Evolutionary conservation across 2,888 invertebrate genomes (phyloP), one percentile per base, ranked within the genome.

Genomic region (Acanthosepion lycidas): DNA sequence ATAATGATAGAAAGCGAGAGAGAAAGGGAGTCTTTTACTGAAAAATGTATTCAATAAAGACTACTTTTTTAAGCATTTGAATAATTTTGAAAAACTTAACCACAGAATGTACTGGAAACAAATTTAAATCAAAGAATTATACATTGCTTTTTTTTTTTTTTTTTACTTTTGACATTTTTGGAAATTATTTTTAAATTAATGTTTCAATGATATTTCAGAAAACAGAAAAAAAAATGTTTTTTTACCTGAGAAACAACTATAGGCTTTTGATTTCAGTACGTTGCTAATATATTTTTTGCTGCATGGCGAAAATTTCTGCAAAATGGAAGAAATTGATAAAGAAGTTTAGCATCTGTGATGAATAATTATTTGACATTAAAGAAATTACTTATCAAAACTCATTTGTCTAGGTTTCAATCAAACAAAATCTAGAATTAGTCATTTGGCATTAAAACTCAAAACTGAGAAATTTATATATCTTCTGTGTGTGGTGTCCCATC

Each of bases 251-350:
- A 98, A 97, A 95, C 98, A 98, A 28, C 95, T 94, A 48, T 95
- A 98, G 0, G 99, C 99, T 97, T 99, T 99, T 0, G 99, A 98
- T 97, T 98, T 98, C 94, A 99, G 98, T 91, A 99, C 99, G 97
- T 99, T 99, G 94, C 99, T 98, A 95, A 99, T 99, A 0, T 99
- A 99, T 49, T 99, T 98, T 95, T 99, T 98, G 97, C 99, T 99
- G 97, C 99, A 99, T 0, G 99, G 99, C 0, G 99, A 99, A 97
- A 99, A 99, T 97, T 98, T 98, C 99, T 99, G 97, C 28, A 98
- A 97, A 96, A 94, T 94, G 53, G 95, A 95, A 64, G 49, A 92
- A 92, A 94, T 78, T 93, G 18, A 0, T 78, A n/a, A 92, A 93
- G 28, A 1, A 78, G 26, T 78, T 78, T 5, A 78, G 12, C 12